These are phyloP conservation scores for Gambelia wislizenii DNA, from an alignment of 2,797 vertebrate species.

Conservation along the genomic window DNA sequence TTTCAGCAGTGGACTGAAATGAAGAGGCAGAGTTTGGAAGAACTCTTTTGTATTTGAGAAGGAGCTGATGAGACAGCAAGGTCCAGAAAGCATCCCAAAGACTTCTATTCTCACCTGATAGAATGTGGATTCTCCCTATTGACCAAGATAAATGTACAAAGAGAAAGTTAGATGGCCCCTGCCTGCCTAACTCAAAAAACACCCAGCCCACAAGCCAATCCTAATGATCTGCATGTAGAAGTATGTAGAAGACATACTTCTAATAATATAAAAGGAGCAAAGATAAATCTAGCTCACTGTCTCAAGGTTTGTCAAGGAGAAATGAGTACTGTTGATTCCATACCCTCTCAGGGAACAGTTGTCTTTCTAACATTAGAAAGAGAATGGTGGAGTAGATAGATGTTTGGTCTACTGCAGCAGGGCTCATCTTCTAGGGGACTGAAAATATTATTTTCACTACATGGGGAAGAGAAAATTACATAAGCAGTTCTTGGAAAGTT, in stretches of 20 bases:
- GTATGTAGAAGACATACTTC: not conserved
- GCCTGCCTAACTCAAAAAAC: constrained; percentile 33
- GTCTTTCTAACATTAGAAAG: not conserved
- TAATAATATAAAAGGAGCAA: not conserved
- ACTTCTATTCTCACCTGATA: constrained; percentile 53
- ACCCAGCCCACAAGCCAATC: rapidly evolving
- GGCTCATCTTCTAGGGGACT: not conserved
- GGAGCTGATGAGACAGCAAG: constrained; percentile 63
- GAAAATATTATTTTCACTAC: not conserved
- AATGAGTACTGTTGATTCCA: not conserved
- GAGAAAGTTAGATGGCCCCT: constrained; percentile 36
- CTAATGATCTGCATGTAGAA: not conserved
- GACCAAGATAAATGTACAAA: constrained; percentile 48
- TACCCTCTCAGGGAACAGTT: not conserved
- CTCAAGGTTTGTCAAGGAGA: not conserved
- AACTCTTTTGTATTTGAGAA: constrained; percentile 62
- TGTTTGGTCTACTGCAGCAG: not conserved
- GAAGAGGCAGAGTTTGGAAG: constrained; percentile 55
- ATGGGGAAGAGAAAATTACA: not conserved
- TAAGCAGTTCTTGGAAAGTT: not conserved
- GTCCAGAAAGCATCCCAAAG: constrained; percentile 28
- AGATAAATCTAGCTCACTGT: not conserved
- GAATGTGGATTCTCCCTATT: constrained; percentile 52
- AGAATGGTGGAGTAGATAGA: not conserved
- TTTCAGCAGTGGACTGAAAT: constrained; percentile 65